Percentiles rank a stretch among this genome's conserved stretches.
Evolutionary conservation across 2,888 invertebrate genomes (phyloP).

Genomic region (Meteorus colon): DNA sequence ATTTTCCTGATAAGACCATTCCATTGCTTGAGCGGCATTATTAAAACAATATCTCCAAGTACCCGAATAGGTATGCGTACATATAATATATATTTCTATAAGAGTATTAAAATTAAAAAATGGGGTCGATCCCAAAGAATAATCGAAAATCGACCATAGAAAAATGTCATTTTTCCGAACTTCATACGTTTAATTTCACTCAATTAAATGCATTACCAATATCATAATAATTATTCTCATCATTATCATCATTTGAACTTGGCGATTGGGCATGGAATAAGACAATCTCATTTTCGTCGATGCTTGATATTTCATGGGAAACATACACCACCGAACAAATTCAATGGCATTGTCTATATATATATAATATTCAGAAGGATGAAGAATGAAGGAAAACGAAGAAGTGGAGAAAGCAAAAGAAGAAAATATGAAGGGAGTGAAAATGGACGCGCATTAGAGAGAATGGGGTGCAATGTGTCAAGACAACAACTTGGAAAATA

Average conservation of each 20-base stretch:
- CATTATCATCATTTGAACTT: constrained; percentile 8
- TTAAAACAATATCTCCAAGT: constrained; percentile 24
- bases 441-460: constrained; percentile 29
- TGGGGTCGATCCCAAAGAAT: neutral
- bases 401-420: constrained; percentile 39
- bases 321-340: constrained; percentile 32
- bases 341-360: constrained; percentile 7
- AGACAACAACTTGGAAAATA: constrained; percentile 56
- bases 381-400: constrained; percentile 33
- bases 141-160: neutral
- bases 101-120: neutral
- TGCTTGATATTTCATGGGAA: constrained; percentile 68
- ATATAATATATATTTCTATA: neutral
- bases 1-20: neutral
- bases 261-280: constrained; percentile 51
- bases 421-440: constrained; percentile 42
- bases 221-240: neutral
- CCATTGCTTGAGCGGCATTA: neutral
- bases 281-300: constrained; percentile 62
- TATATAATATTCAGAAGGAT: constrained; percentile 11
- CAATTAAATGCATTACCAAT: too few species aligned
- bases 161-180: neutral
- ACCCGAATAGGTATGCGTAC: too few species aligned
- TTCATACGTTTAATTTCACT: too few species aligned
- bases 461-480: constrained; percentile 33